Evolutionary conservation across 2,797 vertebrate genomes (phyloP).

Genomic region (Eleutherodactylus coqui): DNA sequence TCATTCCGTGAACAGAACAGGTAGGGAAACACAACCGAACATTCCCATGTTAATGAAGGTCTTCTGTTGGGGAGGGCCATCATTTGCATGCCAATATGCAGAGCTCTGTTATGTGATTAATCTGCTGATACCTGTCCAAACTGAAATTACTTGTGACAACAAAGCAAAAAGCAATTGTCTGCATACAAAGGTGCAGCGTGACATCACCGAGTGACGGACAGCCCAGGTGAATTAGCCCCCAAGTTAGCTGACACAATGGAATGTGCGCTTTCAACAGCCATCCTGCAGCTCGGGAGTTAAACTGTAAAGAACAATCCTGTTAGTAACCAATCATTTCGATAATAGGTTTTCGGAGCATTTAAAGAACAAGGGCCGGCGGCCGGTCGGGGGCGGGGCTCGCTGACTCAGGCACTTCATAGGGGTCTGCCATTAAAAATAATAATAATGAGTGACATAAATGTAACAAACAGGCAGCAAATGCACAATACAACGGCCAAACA

Average conservation of each 20-base stretch:
- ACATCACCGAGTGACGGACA: slow-evolving; percentile 49
- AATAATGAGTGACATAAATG: not conserved
- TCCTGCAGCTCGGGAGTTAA: slow-evolving; percentile 13
- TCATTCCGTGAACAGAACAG: slow-evolving; percentile 30
- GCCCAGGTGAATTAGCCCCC: slow-evolving; percentile 46
- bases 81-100: slow-evolving; percentile 61
- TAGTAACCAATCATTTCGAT: slow-evolving; percentile 36
- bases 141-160: slow-evolving; percentile 59
- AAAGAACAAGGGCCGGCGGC: not conserved
- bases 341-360: slow-evolving; percentile 30
- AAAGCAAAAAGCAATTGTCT: slow-evolving; percentile 54
- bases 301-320: slow-evolving; percentile 39
- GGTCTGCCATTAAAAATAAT: not conserved
- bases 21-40: slow-evolving; percentile 28
- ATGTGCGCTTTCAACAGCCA: slow-evolving; percentile 25
- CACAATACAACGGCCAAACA: too few relatives aligned
- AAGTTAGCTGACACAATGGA: slow-evolving; percentile 44
- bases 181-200: slow-evolving; percentile 38
- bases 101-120: slow-evolving; percentile 60
- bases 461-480: too few relatives aligned
- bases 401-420: not conserved
- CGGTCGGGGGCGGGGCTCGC: not conserved
- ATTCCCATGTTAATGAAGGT: slow-evolving; percentile 52
- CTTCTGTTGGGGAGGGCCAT: slow-evolving; percentile 27
- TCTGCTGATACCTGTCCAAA: slow-evolving; percentile 53